Conservation (phyloP, 2,113 vertebrate species). For the Tauraco erythrolophus region DNA sequence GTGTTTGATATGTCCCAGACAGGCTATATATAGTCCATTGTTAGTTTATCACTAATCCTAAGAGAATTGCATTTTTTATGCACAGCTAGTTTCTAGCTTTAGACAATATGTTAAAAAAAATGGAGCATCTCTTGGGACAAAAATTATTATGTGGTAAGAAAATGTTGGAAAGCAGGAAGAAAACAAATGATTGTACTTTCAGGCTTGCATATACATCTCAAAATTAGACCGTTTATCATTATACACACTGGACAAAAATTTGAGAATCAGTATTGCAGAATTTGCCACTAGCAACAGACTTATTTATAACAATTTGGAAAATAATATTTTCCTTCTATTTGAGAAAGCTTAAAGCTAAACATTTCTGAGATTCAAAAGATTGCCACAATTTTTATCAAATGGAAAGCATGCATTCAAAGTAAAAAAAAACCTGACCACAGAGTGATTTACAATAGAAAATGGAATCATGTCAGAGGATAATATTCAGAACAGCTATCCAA, state of each 20-base stretch:
- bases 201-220: background rate
- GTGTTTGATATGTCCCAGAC: background rate
- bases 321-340: background rate
- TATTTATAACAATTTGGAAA: background rate
- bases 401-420: background rate
- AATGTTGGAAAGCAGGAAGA: background rate
- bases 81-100: conserved; percentile 6
- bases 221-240: background rate
- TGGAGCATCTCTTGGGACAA: background rate
- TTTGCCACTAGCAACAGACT: background rate
- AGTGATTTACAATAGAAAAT: background rate
- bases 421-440: background rate
- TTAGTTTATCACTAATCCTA: background rate
- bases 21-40: background rate
- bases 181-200: background rate
- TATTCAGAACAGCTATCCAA: background rate
- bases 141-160: background rate
- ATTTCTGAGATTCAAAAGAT: background rate
- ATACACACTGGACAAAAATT: background rate
- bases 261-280: background rate
- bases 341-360: background rate
- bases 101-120: background rate
- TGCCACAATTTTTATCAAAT: background rate
- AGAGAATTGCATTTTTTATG: conserved; percentile 15
- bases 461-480: background rate